Base-by-base conservation (phyloP, 2,888 invertebrate species). In the Spisula solida region DNA sequence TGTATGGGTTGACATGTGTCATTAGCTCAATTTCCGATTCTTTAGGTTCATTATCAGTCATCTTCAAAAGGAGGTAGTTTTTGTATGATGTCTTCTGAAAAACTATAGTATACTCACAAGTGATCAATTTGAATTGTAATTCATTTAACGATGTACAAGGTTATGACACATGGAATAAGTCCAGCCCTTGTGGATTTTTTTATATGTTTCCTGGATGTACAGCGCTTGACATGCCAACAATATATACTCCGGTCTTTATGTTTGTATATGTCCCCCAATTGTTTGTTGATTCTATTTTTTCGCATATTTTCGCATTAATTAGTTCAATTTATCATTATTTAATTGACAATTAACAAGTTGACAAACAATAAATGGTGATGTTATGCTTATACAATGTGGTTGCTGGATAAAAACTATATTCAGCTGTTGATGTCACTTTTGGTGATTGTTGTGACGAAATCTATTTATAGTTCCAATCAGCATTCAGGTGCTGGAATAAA, bases 11-110 rank as follows among this genome's bases (percentile, higher is more conserved):
- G 75, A 75, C 75, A 75, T 75, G 75, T 75, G 75, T 75, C 75
- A 75, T 75, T 75, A 14, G 16, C 34, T 75, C 75, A 75, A 75
- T 75, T 75, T 75, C 75, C 75, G 75, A 75, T 75, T 75, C 75
- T 75, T 75, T 75, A 34, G 75, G 75, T 75, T 75, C 75, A 75
- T 41, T 41, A 75, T 75, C 75, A 75, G 75, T 75, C 75, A 75
- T 75, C 75, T 75, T 75, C 75, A 75, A 75, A 75, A 75, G 75
- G 31, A 75, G 75, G 75, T 75, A 75, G 25, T 60, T 60, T 60
- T 60, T 60, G 60, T 60, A 60, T 60, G 60, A 25, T 60, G 60
- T 60, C 60, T n/a, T 60, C 25, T 60, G 31, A 75, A 70, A 75
- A 75, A 75, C 34, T 75, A 6, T 41, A 41, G 41, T 41, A 41